A percentile compares a stretch with the other conserved stretches of the same genome.
phyloP scores from a whole-genome alignment of 2,797 vertebrate species.

The Discoglossus pictus region DNA sequence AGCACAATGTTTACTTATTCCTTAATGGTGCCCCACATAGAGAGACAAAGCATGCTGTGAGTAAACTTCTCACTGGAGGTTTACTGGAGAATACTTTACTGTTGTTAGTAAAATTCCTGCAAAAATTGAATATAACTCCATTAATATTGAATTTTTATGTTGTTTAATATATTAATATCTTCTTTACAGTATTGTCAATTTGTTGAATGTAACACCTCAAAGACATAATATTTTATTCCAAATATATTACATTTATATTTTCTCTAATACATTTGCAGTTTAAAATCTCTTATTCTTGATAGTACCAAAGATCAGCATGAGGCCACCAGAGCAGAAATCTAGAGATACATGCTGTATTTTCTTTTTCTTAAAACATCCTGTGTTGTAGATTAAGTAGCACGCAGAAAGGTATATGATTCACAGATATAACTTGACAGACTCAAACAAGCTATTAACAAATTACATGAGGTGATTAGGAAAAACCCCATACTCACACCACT shows the following conservation, averaged over 20 bases:
- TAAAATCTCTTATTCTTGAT: background rate
- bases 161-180: slow-evolving; percentile 2
- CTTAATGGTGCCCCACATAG: slow-evolving; percentile 36
- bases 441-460: slow-evolving; percentile 4
- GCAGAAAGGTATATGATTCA: slow-evolving; percentile 28
- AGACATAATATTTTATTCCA: background rate
- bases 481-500: no score
- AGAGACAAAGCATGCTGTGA: slow-evolving; percentile 40
- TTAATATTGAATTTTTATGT: slow-evolving; percentile 26
- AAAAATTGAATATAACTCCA: slow-evolving; percentile 23
- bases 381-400: slow-evolving; percentile 33
- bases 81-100: slow-evolving; percentile 39
- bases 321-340: slow-evolving; percentile 33
- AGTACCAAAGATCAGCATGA: slow-evolving; percentile 13
- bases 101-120: slow-evolving; percentile 31
- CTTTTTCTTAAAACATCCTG: slow-evolving; percentile 34
- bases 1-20: slow-evolving; percentile 44
- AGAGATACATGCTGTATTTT: slow-evolving; percentile 19
- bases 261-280: slow-evolving; percentile 24
- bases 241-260: background rate
- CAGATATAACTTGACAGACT: slow-evolving; percentile 2
- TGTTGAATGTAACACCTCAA: slow-evolving; percentile 21
- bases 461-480: background rate
- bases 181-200: slow-evolving; percentile 7
- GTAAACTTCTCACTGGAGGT: slow-evolving; percentile 34